Evolutionary conservation across 2,797 vertebrate species (phyloP).

Genomic region (Coregonus suidteri): DNA sequence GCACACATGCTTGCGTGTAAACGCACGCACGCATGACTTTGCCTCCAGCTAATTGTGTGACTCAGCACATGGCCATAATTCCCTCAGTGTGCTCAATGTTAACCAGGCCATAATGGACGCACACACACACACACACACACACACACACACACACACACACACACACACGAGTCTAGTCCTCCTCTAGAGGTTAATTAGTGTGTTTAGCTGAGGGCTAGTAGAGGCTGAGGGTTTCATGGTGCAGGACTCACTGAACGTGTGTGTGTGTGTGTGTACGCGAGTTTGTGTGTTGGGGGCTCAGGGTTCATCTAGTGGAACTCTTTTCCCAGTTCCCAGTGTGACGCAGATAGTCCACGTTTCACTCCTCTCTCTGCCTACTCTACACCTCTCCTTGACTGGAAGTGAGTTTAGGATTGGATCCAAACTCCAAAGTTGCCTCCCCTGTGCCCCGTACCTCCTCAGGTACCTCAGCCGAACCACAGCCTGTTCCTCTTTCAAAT

Average conservation of each 20-base stretch:
- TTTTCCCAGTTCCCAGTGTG: neutral
- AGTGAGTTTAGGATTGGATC: neutral
- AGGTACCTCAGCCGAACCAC: neutral
- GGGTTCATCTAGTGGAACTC: neutral
- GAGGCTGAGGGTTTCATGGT: neutral
- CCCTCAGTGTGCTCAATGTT: neutral
- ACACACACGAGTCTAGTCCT: neutral
- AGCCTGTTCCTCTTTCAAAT: neutral
- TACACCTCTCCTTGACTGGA: neutral
- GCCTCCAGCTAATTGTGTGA: conserved; percentile 4
- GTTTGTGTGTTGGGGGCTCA: conserved; percentile 8
- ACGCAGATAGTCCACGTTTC: too few species aligned
- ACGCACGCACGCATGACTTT: neutral
- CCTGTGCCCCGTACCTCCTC: neutral
- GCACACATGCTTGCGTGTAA: neutral
- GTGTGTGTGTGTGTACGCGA: neutral
- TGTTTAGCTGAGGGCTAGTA: conserved; percentile 7
- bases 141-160: conserved; percentile 1
- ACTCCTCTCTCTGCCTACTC: neutral
- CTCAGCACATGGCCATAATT: conserved; percentile 4
- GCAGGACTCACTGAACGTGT: neutral
- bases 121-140: neutral
- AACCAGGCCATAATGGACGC: conserved; percentile 7
- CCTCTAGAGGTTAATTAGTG: conserved; percentile 18
- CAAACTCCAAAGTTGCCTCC: neutral